Percentiles rank a stretch among this genome's conserved stretches.
Conservation (phyloP, 2,113 vertebrate species). For the Camarhynchus parvulus region DNA sequence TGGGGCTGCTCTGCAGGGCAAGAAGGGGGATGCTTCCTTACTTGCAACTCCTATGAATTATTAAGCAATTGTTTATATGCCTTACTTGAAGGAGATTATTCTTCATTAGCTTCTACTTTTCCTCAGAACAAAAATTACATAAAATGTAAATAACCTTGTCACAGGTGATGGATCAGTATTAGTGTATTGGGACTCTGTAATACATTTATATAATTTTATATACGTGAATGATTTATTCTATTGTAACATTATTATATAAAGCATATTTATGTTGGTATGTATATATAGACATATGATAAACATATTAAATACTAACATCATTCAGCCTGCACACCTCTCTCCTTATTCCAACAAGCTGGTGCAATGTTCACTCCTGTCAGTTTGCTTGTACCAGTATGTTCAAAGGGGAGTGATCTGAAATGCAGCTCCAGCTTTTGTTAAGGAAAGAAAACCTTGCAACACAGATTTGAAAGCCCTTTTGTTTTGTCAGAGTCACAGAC, state of each 20-base stretch:
- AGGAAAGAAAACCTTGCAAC: not conserved
- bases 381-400: not conserved
- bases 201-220: not conserved
- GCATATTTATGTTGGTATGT: not conserved
- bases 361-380: not conserved
- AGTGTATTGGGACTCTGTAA: not conserved
- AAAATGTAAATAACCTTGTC: not conserved
- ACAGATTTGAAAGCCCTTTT: not conserved
- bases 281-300: not conserved
- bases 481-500: not conserved
- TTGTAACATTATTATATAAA: not conserved
- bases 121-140: not conserved
- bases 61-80: not conserved
- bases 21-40: not conserved
- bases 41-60: not conserved
- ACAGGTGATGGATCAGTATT: not conserved
- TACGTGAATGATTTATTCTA: not conserved
- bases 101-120: slow-evolving; percentile 6
- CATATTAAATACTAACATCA: not conserved
- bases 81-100: not conserved
- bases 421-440: not conserved
- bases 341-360: not conserved
- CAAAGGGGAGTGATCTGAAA: not conserved
- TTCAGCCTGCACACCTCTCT: not conserved
- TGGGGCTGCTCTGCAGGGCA: slow-evolving; percentile 11